These are phyloP conservation scores for Myotis davidii DNA, from an alignment of 2,113 vertebrate species.

Conservation along the genomic window DNA sequence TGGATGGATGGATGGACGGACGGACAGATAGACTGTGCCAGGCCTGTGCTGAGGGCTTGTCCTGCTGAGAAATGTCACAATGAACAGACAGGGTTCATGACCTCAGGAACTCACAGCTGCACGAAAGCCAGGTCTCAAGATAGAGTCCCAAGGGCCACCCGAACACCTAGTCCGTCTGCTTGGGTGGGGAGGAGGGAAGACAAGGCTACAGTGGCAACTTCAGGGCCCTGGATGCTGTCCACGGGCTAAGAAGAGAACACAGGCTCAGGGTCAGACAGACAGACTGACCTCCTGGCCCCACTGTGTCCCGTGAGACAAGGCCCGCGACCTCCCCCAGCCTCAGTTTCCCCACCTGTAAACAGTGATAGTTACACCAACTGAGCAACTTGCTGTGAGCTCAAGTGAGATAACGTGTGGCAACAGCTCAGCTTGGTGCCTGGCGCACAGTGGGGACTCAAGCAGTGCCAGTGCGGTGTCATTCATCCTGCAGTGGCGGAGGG, in stretches of 20 bases:
- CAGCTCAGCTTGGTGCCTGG: background rate
- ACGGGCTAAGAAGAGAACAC: background rate
- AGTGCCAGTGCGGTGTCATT: fast-evolving
- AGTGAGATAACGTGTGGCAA: background rate
- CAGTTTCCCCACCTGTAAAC: background rate
- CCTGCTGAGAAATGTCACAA: background rate
- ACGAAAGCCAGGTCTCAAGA: background rate
- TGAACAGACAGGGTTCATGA: background rate
- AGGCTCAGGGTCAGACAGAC: background rate
- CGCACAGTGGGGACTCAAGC: fast-evolving
- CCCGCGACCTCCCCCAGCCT: background rate
- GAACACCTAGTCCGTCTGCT: background rate
- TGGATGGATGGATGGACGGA: too few relatives aligned
- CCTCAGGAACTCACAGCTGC: background rate
- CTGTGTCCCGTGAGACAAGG: background rate
- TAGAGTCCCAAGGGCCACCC: background rate
- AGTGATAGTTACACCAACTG: background rate
- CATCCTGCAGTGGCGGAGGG: background rate
- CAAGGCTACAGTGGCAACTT: background rate
- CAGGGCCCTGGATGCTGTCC: background rate
- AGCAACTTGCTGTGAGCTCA: background rate
- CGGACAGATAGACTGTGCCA: background rate
- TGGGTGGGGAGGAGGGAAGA: background rate
- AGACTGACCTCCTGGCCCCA: background rate
- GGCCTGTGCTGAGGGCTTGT: background rate